Base-by-base conservation (phyloP, 2,888 invertebrate genomes). In the Eulithis testata region DNA sequence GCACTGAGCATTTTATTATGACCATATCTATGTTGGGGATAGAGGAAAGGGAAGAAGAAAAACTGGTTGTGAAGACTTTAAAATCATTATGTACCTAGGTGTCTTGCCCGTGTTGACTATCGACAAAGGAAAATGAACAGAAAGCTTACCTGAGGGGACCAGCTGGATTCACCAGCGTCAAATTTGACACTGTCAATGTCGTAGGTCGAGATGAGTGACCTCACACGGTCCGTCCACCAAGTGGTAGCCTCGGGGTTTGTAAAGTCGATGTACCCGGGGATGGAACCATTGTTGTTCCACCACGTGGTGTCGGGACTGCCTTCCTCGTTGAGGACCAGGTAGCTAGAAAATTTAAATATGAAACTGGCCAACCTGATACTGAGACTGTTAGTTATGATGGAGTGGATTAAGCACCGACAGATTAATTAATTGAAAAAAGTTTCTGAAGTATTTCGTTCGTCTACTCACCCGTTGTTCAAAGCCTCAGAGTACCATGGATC, bases 171-270 rank as follows among this genome's bases (percentile, higher is more conserved):
- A 31, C 97, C 97, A 51, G 97, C 97, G 77, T 97, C 97, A 76
- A 97, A 97, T 87, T 97, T 97, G 73, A 96, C 95, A 66, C 95
- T 95, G 75, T 96, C 96, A 27, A 97, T 94, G 0, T 95, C 96
- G 60, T 95, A 95, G 5, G 94, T 90, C 0, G 91, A 86, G 71
- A 95, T 89, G 2, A 98, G 72, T 5, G 83, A 78, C 61, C 88
- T 90, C 36, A 95, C 76, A 65, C 95, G 88, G 4, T 79, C 77
- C 0, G 89, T 80, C 85, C 91, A 95, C 95, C 95, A 95, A 89
- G 94, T 70, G 0, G 93, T 91, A 0, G 96, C 96, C 31, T 94
- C 93, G 0, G 94, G 88, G 80, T 97, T 96, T 0, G 96, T 96
- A 77, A 96, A 96, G 86, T 97, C 97, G 37, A 97, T 89, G 73